Percentiles rank a stretch among this genome's conserved stretches.
Conservation (phyloP, 1,140 invertebrate genomes). For the Drosophila novamexicana region DNA sequence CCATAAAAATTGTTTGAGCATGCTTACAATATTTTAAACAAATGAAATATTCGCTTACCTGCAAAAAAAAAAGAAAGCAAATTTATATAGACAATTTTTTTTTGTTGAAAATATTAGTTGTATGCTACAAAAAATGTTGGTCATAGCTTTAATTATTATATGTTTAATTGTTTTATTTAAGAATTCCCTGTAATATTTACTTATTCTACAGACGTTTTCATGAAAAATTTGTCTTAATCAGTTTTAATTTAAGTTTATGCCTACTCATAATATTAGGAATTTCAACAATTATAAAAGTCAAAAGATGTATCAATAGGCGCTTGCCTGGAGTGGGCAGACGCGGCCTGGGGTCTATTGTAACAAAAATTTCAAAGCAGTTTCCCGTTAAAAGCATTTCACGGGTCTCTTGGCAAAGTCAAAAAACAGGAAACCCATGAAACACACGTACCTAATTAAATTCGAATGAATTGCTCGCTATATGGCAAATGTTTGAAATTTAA, state of each 20-base stretch:
- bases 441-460: slow-evolving; percentile 79
- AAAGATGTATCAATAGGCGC: slow-evolving; percentile 9
- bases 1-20: slow-evolving; percentile 31
- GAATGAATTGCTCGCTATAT: slow-evolving; percentile 35
- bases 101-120: too few species aligned
- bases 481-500: slow-evolving; percentile 76
- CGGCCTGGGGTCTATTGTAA: background rate
- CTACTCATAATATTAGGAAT: slow-evolving; percentile 20
- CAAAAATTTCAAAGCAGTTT: slow-evolving; percentile 60
- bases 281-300: background rate
- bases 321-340: background rate
- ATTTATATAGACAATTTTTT: background rate
- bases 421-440: slow-evolving; percentile 74
- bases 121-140: too few species aligned
- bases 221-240: too few species aligned
- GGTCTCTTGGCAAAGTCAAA: slow-evolving; percentile 55
- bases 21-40: slow-evolving; percentile 9
- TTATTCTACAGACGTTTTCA: too few species aligned
- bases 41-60: slow-evolving; percentile 33
- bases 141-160: too few species aligned
- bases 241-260: background rate
- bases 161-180: too few species aligned
- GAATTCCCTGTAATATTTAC: too few species aligned
- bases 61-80: slow-evolving; percentile 22
- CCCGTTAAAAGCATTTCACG: slow-evolving; percentile 54